Evolutionary conservation across 1,140 invertebrate genomes (phyloP).

Genomic region (Lordiphosa collinella): DNA sequence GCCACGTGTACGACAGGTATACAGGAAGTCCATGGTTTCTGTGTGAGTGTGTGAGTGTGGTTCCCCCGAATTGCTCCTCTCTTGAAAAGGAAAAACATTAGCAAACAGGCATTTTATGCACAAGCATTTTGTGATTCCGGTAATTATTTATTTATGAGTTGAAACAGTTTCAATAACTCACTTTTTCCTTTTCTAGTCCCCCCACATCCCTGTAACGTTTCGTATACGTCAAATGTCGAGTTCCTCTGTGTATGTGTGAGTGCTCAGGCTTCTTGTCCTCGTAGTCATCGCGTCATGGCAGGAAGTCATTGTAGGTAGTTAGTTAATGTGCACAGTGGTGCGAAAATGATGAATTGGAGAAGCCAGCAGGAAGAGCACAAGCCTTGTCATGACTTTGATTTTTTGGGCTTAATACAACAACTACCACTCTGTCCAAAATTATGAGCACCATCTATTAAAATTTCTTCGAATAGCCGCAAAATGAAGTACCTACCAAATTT

Average conservation of each 20-base stretch:
- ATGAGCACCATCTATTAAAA: too few relatives aligned
- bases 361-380: background rate
- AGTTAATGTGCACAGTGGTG: slow-evolving; percentile 74
- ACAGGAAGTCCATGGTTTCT: slow-evolving; percentile 16
- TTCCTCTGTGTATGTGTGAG: slow-evolving; percentile 10
- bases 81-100: slow-evolving; percentile 45
- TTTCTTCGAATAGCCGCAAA: too few relatives aligned
- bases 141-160: slow-evolving; percentile 79
- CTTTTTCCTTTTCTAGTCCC: slow-evolving; percentile 27
- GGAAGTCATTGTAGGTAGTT: slow-evolving; percentile 72
- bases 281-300: slow-evolving; percentile 41
- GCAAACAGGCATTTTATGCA: slow-evolving; percentile 57
- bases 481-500: too few relatives aligned
- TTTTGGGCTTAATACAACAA: too few relatives aligned
- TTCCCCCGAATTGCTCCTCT: background rate
- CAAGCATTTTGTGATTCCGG: slow-evolving; percentile 51
- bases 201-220: background rate
- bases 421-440: too few relatives aligned
- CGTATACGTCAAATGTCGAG: slow-evolving; percentile 56
- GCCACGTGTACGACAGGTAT: slow-evolving; percentile 26
- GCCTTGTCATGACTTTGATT: background rate
- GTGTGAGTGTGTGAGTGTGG: slow-evolving; percentile 8
- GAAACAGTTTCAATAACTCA: slow-evolving; percentile 77
- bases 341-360: slow-evolving; percentile 57
- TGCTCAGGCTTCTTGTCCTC: slow-evolving; percentile 17